phyloP scores from a whole-genome alignment of 92 coral and sea anemone species.

The Porites divaricata region DNA sequence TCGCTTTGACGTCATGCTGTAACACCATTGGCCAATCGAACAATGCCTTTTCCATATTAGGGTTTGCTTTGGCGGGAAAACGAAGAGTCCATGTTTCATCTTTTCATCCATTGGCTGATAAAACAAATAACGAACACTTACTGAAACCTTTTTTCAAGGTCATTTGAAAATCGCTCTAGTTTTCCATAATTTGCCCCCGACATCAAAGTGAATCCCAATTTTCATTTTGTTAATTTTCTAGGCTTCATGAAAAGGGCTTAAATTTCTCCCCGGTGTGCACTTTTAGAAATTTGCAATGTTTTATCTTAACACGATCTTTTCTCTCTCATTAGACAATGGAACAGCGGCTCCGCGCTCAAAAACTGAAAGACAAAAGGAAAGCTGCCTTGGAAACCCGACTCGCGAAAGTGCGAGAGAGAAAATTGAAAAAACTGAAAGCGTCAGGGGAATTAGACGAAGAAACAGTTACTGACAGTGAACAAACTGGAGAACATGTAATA shows the following conservation, averaged over 20 bases:
- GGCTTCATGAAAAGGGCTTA: neutral
- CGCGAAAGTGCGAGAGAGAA: slow-evolving; percentile 90
- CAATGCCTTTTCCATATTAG: no score
- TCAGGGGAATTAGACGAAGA: slow-evolving; percentile 58
- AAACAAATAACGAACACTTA: no score
- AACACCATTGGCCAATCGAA: no score
- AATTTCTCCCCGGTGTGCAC: neutral
- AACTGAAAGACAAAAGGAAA: slow-evolving; percentile 90
- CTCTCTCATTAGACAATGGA: slow-evolving; percentile 73
- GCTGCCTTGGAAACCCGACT: slow-evolving; percentile 95
- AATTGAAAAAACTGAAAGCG: slow-evolving; percentile 68
- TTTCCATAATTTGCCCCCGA: no score
- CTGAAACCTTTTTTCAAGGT: no score
- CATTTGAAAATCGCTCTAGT: no score
- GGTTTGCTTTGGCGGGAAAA: no score
- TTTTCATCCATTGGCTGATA: no score
- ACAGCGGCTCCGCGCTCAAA: slow-evolving; percentile 87
- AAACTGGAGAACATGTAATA: slow-evolving; percentile 11
- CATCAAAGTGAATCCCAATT: no score
- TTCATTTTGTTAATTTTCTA: no score
- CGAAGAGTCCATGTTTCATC: no score
- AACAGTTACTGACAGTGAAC: neutral
- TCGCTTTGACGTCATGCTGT: no score
- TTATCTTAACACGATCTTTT: neutral
- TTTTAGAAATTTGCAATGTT: neutral